Evolutionary conservation across 2,113 vertebrate genomes (phyloP).

Genomic region (Pseudopodoces humilis): DNA sequence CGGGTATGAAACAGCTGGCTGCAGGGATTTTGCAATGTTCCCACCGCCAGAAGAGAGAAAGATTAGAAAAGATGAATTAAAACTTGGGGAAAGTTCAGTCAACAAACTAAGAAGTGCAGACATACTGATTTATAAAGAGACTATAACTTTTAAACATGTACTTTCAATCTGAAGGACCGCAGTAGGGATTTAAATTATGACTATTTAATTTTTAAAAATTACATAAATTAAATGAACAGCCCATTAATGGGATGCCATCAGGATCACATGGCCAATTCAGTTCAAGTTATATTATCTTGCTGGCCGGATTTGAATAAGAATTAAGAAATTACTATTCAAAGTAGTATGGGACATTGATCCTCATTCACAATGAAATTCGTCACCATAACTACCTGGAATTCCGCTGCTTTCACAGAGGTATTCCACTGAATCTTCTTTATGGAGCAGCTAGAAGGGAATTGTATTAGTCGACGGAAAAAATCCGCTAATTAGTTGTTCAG

Average conservation of each 20-base stretch:
- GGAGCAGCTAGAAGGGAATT: constrained; percentile 49
- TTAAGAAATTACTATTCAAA: constrained; percentile 83
- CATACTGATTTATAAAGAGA: constrained; percentile 75
- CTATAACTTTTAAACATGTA: constrained; percentile 74
- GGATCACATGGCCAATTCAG: constrained; percentile 80
- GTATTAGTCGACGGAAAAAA: background rate
- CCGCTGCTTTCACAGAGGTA: constrained; percentile 39
- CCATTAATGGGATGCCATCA: constrained; percentile 78
- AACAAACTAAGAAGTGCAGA: constrained; percentile 71
- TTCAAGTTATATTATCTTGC: constrained; percentile 81
- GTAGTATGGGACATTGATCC: constrained; percentile 73
- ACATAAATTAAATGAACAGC: constrained; percentile 83
- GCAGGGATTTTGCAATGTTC: constrained; percentile 23
- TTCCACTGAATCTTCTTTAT: constrained; percentile 68
- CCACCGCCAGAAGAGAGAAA: background rate
- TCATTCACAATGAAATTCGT: constrained; percentile 76
- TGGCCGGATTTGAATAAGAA: constrained; percentile 80
- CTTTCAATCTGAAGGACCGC: constrained; percentile 74
- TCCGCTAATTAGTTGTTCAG: constrained; percentile 49
- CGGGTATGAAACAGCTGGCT: background rate
- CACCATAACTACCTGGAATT: constrained; percentile 75
- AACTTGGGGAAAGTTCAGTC: constrained; percentile 65
- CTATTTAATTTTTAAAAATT: constrained; percentile 83
- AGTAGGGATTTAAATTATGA: constrained; percentile 77
- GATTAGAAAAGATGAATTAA: constrained; percentile 16